Evolutionary conservation across 1,140 invertebrate genomes (phyloP).

Genomic region (Drosophila busckii): DNA sequence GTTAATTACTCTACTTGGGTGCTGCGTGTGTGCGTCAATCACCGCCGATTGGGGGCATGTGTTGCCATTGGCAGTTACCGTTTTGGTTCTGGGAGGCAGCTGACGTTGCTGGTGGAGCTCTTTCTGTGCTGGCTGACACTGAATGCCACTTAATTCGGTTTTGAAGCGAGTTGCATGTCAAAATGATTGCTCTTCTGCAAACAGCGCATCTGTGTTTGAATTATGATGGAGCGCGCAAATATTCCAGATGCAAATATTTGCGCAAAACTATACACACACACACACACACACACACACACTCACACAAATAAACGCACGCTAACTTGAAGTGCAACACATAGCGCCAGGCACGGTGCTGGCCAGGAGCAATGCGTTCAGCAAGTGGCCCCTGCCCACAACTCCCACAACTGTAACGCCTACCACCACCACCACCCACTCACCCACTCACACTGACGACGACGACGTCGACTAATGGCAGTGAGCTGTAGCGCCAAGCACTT

Average conservation of each 20-base stretch:
- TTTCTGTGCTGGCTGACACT: conserved; percentile 53
- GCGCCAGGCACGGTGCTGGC: conserved; percentile 31
- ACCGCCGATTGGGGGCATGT: conserved; percentile 34
- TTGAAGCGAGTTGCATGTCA: conserved; percentile 80
- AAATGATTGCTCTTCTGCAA: conserved; percentile 84
- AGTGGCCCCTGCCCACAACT: conserved; percentile 1
- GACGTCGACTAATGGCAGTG: conserved; percentile 52
- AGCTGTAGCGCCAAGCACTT: conserved; percentile 62
- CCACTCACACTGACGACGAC: neutral
- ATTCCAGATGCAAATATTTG: conserved; percentile 83
- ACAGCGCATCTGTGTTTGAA: conserved; percentile 83
- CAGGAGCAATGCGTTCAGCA: conserved; percentile 29
- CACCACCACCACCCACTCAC: neutral
- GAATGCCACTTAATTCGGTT: conserved; percentile 77
- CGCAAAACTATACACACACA: conserved; percentile 73
- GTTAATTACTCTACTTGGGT: conserved; percentile 10
- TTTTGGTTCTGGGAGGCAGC: neutral
- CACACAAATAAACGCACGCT: conserved; percentile 25
- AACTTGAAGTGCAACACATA: conserved; percentile 65
- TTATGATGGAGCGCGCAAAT: conserved; percentile 83
- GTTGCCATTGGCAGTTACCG: neutral
- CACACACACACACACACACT: conserved; percentile 16
- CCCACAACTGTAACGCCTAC: too few species aligned
- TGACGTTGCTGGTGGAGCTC: conserved; percentile 7
- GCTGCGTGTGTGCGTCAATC: conserved; percentile 63